Base-by-base conservation (phyloP, 1,140 invertebrate genomes). In the Ceratoteleas bidentatus region DNA sequence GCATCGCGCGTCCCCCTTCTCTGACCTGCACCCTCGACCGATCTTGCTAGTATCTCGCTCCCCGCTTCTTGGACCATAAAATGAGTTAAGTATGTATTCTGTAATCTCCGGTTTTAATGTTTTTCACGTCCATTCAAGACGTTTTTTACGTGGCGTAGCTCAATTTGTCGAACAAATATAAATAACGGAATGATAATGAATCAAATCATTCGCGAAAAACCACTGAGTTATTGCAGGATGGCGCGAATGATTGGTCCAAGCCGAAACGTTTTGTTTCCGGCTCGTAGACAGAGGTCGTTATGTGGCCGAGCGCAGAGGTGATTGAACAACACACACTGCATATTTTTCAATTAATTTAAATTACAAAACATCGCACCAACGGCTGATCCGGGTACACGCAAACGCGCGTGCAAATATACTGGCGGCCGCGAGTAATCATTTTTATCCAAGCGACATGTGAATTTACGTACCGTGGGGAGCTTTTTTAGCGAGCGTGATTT, bases 291-390 rank as follows among this genome's bases (percentile, higher is more conserved):
- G 74, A 57, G 58, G 68, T 73, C 24, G 65, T 74, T 73, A 77
- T 56, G 73, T 76, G 53, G 64, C 79, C 80, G 81, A 84, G 84
- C 80, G 77, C 75, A 68, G 80, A 85, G 80, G 77, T 85, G 84
- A 88, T 88, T 84, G 79, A 85, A 89, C 86, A 88, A 88, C 88
- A 87, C 83, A 89, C 85, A 87, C 85, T 87, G 88, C 88, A 89
- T 90, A 90, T 90, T 90, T 90, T 90, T 89, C 89, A 88, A 89
- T 90, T 90, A 89, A 90, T 90, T 90, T 90, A 88, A 90, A 90
- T 90, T 88, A 87, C 88, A 89, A 89, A 89, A 88, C 85, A 89
- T 89, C 87, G 87, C 84, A 80, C 87, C 87, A 88, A 88, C 83
- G 84, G 85, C 68, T 78, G 65, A 69, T n/a, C 45, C 66, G 43